Evolutionary conservation across 2,797 vertebrate genomes (phyloP).

Genomic region (Crotalus adamanteus): DNA sequence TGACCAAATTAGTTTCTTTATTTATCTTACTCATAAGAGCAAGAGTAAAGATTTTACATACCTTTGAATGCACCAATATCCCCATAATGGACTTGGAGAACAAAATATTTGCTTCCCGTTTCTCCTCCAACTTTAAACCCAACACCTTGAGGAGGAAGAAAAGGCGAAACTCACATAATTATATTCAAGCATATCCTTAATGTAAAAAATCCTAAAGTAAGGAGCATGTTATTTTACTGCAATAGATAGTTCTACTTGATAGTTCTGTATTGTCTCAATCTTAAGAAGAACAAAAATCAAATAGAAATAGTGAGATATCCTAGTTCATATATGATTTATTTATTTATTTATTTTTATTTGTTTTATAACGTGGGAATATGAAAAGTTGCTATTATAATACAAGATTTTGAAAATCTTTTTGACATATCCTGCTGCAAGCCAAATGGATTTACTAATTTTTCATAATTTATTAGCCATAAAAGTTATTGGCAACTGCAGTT

Average conservation of each 20-base stretch:
- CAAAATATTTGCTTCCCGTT: slow-evolving; percentile 84
- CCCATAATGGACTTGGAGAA: slow-evolving; percentile 97
- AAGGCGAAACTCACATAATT: slow-evolving; percentile 40
- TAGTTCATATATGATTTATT: background rate
- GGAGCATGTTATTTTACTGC: background rate
- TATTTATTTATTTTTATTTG: background rate
- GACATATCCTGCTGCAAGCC: background rate
- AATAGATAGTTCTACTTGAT: background rate
- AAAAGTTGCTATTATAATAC: background rate
- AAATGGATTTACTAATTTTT: background rate
- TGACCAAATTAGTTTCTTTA: background rate
- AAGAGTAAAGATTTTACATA: slow-evolving; percentile 59
- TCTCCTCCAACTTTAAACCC: slow-evolving; percentile 93
- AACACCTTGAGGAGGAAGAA: slow-evolving; percentile 77
- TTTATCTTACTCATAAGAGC: background rate
- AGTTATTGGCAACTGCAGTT: background rate
- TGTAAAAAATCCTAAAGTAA: background rate
- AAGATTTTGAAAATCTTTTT: background rate
- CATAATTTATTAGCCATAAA: slow-evolving; percentile 20
- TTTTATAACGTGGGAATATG: background rate
- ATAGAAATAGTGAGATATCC: background rate
- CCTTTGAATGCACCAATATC: slow-evolving; percentile 87
- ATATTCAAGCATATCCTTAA: background rate
- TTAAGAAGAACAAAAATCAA: background rate
- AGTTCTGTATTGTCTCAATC: background rate